Conservation (phyloP, 2,888 invertebrate genomes). For the Ptychoptera albimana region DNA sequence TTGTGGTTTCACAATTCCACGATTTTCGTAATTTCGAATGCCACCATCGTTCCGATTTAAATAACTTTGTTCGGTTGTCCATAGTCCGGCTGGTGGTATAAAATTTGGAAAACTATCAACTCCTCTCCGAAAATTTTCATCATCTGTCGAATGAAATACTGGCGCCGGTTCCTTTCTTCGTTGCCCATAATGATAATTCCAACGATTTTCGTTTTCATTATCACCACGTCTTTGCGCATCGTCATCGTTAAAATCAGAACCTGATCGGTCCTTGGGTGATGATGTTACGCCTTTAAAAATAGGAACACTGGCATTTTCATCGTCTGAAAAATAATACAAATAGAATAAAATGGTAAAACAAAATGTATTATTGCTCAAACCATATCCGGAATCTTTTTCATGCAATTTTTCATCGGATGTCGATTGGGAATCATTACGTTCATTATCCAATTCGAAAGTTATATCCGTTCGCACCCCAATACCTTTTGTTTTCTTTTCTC, state of each 20-base stretch:
- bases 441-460: conserved; percentile 29
- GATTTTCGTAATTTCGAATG: neutral
- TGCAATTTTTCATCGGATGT: conserved; percentile 12
- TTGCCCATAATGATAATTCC: conserved; percentile 15
- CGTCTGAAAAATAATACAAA: conserved; percentile 15
- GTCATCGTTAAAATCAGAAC: neutral
- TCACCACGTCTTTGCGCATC: neutral
- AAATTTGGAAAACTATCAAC: conserved; percentile 26
- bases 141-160: conserved; percentile 17
- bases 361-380: neutral
- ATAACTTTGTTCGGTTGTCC: conserved; percentile 23
- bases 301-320: conserved; percentile 26
- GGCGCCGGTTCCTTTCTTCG: conserved; percentile 18
- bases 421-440: conserved; percentile 19
- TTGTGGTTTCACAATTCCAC: neutral
- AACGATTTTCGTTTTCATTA: neutral
- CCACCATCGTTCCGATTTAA: neutral
- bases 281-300: conserved; percentile 24
- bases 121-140: conserved; percentile 18
- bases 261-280: neutral
- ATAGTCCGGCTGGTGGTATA: conserved; percentile 19
- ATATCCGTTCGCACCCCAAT: conserved; percentile 31
- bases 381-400: conserved; percentile 4
- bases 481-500: conserved; percentile 16
- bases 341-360: too few relatives aligned